Evolutionary conservation across 2,888 invertebrate species (phyloP).

Genomic region (Anodontia alba): DNA sequence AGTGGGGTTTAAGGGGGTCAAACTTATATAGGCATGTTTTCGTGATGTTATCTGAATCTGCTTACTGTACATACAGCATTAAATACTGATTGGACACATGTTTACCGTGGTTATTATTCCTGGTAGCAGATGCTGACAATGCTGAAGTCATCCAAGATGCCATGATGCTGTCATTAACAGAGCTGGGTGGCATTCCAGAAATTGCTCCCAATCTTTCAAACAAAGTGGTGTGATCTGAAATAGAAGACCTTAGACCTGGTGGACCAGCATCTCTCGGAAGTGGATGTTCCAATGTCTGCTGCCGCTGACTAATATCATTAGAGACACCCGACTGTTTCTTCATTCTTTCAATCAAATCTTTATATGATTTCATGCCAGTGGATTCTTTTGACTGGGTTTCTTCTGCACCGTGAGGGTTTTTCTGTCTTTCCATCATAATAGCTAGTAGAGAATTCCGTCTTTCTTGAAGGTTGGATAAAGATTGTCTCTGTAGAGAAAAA

Average conservation of each 20-base stretch:
- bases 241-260: constrained; percentile 34
- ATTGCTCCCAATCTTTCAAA: constrained; percentile 60
- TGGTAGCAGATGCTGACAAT: neutral
- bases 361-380: neutral
- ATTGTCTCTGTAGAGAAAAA: constrained; percentile 48
- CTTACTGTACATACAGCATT: too few species aligned
- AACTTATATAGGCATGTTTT: too few species aligned
- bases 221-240: constrained; percentile 39
- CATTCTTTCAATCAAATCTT: constrained; percentile 2
- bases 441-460: constrained; percentile 47
- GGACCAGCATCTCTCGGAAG: constrained; percentile 49
- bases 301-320: neutral
- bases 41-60: too few species aligned
- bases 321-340: neutral
- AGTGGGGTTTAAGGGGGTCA: too few species aligned
- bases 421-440: constrained; percentile 10
- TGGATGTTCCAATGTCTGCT: constrained; percentile 42
- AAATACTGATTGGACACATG: too few species aligned
- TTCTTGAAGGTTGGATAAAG: constrained; percentile 53
- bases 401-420: constrained; percentile 14
- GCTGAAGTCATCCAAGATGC: constrained; percentile 53
- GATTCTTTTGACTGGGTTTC: constrained; percentile 26
- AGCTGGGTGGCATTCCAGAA: constrained; percentile 48
- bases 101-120: neutral
- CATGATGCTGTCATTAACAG: constrained; percentile 60